phyloP scores from a whole-genome alignment of 2,797 vertebrate species.

The Danio aesculapii region DNA sequence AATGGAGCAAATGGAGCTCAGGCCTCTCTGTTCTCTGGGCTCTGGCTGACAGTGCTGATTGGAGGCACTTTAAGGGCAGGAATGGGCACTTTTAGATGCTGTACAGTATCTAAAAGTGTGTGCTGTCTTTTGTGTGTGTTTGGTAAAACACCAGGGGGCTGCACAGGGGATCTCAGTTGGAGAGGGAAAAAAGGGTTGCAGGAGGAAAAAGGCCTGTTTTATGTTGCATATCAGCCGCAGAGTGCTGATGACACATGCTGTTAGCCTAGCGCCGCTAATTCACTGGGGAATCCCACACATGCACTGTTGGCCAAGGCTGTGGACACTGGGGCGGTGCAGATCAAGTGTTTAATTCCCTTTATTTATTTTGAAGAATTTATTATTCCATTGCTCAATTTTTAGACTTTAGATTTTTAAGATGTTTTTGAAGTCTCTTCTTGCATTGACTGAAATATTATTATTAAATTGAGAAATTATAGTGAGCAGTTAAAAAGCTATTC shows the following conservation, averaged over 20 bases:
- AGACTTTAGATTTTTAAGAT: no score
- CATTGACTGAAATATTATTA: no score
- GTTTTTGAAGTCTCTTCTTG: no score
- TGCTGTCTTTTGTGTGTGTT: constrained; percentile 9
- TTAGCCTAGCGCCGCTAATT: constrained; percentile 15
- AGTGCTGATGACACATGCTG: constrained; percentile 34
- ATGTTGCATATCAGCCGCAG: constrained; percentile 19
- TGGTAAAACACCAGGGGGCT: neutral
- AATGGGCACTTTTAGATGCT: neutral
- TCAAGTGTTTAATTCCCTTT: no score
- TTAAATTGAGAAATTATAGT: no score
- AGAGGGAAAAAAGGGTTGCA: neutral
- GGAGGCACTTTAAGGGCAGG: constrained; percentile 37
- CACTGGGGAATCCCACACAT: constrained; percentile 25
- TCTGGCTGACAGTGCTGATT: constrained; percentile 14
- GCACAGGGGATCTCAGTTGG: neutral
- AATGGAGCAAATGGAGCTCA: constrained; percentile 49
- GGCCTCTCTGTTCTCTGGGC: constrained; percentile 21
- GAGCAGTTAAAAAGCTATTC: no score
- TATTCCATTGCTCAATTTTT: no score
- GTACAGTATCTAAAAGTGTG: constrained; percentile 3
- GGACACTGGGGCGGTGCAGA: no score
- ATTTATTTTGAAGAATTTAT: no score
- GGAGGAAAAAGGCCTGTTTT: constrained; percentile 20
- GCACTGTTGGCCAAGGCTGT: neutral